These are phyloP conservation scores for Pseudorasbora parva DNA, from an alignment of 2,113 vertebrate species.

Conservation along the genomic window DNA sequence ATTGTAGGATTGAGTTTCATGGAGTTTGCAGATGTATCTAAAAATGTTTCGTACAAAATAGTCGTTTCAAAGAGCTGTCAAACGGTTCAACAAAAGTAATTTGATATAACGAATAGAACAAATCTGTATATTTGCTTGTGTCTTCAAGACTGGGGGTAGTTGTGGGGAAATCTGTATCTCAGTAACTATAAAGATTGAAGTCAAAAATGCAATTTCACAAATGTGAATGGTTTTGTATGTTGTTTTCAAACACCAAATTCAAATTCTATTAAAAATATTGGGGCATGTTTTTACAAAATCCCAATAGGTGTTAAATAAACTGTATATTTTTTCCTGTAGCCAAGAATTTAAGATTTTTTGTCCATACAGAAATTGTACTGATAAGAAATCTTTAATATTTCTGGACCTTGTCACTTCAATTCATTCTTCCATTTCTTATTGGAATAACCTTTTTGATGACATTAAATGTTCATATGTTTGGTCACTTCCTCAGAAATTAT, in stretches of 20 bases:
- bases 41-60: background rate
- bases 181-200: background rate
- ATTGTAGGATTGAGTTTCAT: slow-evolving; percentile 16
- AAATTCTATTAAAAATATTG: background rate
- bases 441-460: too few species aligned
- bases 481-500: too few species aligned
- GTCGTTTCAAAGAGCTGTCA: background rate
- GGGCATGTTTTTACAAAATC: background rate
- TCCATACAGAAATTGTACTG: background rate
- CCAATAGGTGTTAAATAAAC: background rate
- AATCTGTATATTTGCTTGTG: background rate
- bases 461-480: too few species aligned
- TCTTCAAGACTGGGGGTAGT: background rate
- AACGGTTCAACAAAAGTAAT: background rate
- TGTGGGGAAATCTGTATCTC: background rate
- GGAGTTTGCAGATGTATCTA: slow-evolving; percentile 1
- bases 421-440: too few species aligned
- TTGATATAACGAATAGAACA: background rate
- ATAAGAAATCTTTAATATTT: too few species aligned
- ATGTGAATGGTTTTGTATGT: background rate
- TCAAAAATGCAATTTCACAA: background rate
- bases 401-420: too few species aligned
- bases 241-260: background rate
- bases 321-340: background rate
- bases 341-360: background rate